These are phyloP conservation scores for Clavelina lepadiformis DNA, from an alignment of 23 tunicate genomes.

Conservation along the genomic window DNA sequence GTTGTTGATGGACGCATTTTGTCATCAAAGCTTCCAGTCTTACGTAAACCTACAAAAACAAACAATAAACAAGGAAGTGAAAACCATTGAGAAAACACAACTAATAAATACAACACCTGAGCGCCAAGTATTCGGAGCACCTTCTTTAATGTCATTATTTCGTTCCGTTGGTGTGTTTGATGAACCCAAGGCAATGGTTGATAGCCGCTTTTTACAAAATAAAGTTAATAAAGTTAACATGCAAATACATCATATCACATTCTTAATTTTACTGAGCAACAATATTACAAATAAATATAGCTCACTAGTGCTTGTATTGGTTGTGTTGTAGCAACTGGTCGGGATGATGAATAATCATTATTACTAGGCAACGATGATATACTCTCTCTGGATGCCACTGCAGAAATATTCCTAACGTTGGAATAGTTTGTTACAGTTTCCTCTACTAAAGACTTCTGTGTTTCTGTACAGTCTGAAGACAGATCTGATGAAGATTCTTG, in stretches of 20 bases:
- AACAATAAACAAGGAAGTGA: background rate
- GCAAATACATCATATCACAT: background rate
- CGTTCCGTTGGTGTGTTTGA: conserved; percentile 41
- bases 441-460: too few relatives aligned
- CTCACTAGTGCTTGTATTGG: conserved; percentile 76
- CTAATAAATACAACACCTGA: conserved; percentile 25
- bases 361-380: too few relatives aligned
- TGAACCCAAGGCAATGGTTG: too few relatives aligned
- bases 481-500: too few relatives aligned
- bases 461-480: too few relatives aligned
- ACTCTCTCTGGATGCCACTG: too few relatives aligned
- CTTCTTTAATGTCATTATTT: conserved; percentile 57
- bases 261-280: background rate
- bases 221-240: background rate
- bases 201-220: background rate
- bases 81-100: background rate
- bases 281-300: too few relatives aligned
- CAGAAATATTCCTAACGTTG: too few relatives aligned
- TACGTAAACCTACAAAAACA: conserved; percentile 53
- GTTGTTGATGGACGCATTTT: too few relatives aligned
- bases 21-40: conserved; percentile 86
- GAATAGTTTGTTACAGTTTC: too few relatives aligned
- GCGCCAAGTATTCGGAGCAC: conserved; percentile 63
- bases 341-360: too few relatives aligned
- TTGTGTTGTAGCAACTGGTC: conserved; percentile 74